Base-by-base conservation (phyloP, 2,113 vertebrate species). In the Datnioides undecimradiatus region DNA sequence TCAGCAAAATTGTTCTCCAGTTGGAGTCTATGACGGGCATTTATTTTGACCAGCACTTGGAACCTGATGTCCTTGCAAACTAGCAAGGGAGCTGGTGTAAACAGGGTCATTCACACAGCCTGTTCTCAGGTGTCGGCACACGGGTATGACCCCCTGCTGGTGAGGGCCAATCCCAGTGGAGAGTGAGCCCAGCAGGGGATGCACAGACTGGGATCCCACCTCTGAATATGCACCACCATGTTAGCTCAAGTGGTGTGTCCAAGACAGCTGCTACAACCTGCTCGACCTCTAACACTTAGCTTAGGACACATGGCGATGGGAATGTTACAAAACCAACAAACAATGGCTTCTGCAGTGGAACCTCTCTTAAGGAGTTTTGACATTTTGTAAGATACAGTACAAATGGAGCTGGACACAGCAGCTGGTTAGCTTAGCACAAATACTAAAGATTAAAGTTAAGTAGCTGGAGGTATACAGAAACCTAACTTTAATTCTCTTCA, bases 251-350 rank as follows among this genome's bases (percentile, higher is more conserved):
- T 79, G 73, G 41, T 79, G 82, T 29, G 34, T 82, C 54, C 40
- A 52, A 57, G 73, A 84, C 92, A 92, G 89, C 89, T 91, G 90
- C 82, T 72, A 16, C 80, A 87, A 86, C 76, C 80, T 87, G 71
- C 76, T 76, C 0, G 7, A 79, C 71, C 43, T 23, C 16, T 73
- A 43, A 68, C 73, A 57, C 25, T 25, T 3, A 34, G 21, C 76
- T 52, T 40, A 68, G 17, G 34, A 51, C 38, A 52, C 27, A 27
- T 23, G 25, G 25, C 71, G 25, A 58, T 57, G 12, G 46, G 16
- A 60, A 68, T 33, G 17, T 72, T 55, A 38, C 34, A 73, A 55
- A 70, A 59, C 31, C 11, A 54, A 54, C 11, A 12, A 4, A 48
- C 7, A 29, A 1, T 29, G 9, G 21, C 36, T 38, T 62, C 12